Base-by-base conservation (phyloP, 2,888 invertebrate species). In the Drosophila nigritarsus region DNA sequence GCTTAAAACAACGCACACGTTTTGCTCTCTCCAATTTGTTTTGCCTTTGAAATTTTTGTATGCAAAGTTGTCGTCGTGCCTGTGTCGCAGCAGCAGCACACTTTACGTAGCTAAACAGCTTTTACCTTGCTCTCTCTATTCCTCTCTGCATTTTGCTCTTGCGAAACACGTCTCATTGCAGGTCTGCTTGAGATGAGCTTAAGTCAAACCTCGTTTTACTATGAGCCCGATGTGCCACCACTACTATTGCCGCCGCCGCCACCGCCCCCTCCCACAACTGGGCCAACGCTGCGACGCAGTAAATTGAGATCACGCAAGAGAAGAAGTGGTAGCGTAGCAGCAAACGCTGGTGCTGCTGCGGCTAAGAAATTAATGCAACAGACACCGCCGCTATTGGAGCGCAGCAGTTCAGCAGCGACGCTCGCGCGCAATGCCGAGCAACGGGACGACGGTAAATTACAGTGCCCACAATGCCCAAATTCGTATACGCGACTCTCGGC, bases 161-260 rank as follows among this genome's bases (percentile, higher is more conserved):
- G 71, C 42, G 27, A 61, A 62, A 42, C 53, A 65, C 42, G 34
- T 84, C 48, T 87, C 80, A 72, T 86, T 86, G 80, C 85, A 86
- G 85, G 81, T 87, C 86, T 85, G 74, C 80, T 86, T 78, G 88
- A 85, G 65, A 65, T 89, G 74, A 85, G 88, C 73, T 67, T 89
- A 65, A 85, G 74, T 78, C 75, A 89, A 78, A 67, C 73, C 30
- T 55, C 62, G 38, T 82, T 73, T 77, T 82, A 80, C 69, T 82
- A 75, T 76, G 87, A 89, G 62, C 65, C 73, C 7, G 77, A 71
- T 54, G 54, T 76, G 66, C 58, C 72, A 58, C 24, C 68, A 38
- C 50, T 73, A 40, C 51, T 55, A 32, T 48, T 24, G 29, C 40
- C 64, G 38, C 32, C 62, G 24, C 30, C 34, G 24, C 64, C 63